These are phyloP conservation scores for Nasonia giraulti DNA, from an alignment of 1,140 invertebrate species.

Conservation along the genomic window DNA sequence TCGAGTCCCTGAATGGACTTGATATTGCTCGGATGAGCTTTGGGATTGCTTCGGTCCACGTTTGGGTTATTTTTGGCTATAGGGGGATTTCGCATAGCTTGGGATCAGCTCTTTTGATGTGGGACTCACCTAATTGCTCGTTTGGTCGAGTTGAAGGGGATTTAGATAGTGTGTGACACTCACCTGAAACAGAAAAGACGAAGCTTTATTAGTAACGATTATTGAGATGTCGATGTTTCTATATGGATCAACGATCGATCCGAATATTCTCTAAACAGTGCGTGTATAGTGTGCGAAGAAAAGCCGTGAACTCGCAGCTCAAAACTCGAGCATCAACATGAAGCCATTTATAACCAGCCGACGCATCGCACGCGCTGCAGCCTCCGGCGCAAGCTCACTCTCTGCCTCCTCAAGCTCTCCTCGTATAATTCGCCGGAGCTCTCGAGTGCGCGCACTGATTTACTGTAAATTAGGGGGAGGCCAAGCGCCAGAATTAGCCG, in stretches of 20 bases:
- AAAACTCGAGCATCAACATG: background rate
- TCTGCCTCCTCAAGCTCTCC: slow-evolving; percentile 6
- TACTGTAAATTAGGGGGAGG: slow-evolving; percentile 37
- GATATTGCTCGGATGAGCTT: background rate
- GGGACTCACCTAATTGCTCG: background rate
- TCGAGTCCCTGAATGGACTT: background rate
- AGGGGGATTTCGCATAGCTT: no score
- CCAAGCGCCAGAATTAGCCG: slow-evolving; percentile 22
- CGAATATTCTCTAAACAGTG: no score
- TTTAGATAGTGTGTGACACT: background rate
- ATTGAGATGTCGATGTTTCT: background rate
- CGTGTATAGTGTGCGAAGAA: background rate
- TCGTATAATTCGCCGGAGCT: slow-evolving; percentile 22
- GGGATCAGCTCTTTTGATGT: no score
- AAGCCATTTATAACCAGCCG: slow-evolving; percentile 32
- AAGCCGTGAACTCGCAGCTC: background rate
- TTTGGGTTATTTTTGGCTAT: background rate
- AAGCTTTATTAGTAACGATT: background rate
- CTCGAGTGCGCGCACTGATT: slow-evolving; percentile 21
- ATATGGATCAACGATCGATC: background rate
- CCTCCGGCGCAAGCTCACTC: background rate
- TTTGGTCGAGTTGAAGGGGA: background rate
- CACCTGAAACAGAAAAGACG: slow-evolving; percentile 13
- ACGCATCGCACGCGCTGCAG: background rate
- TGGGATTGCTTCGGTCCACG: background rate